Evolutionary conservation across 2,797 vertebrate genomes (phyloP).

Genomic region (Diglossa cyanea): DNA sequence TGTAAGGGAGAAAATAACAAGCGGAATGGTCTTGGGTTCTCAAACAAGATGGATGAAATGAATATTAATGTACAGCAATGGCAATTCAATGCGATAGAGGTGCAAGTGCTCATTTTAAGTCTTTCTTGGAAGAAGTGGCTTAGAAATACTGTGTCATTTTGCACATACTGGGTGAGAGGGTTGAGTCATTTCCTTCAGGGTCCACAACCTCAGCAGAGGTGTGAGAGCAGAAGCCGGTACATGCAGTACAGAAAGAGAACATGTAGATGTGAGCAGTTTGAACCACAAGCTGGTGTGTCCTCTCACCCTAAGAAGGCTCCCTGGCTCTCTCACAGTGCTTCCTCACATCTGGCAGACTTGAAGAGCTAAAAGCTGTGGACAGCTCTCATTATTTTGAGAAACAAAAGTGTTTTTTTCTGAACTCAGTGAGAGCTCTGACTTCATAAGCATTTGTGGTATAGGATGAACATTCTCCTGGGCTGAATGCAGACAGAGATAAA

Average conservation of each 20-base stretch:
- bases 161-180: neutral
- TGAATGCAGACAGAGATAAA: neutral
- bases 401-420: neutral
- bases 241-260: neutral
- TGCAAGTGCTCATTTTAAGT: neutral
- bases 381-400: neutral
- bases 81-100: neutral
- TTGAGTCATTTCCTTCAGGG: neutral
- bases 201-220: neutral
- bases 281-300: neutral
- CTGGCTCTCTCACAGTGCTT: neutral
- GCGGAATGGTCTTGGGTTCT: neutral
- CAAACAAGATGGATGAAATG: neutral
- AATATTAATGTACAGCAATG: neutral
- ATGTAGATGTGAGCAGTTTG: neutral
- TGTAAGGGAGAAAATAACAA: neutral
- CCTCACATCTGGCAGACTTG: neutral
- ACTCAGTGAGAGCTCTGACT: neutral
- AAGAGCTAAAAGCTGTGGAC: neutral
- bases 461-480: neutral
- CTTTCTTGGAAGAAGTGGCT: neutral
- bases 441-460: neutral
- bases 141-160: neutral
- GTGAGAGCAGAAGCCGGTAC: neutral
- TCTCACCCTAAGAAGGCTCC: neutral